Conservation (phyloP, 2,113 vertebrate species). For the Callithrix jacchus region DNA sequence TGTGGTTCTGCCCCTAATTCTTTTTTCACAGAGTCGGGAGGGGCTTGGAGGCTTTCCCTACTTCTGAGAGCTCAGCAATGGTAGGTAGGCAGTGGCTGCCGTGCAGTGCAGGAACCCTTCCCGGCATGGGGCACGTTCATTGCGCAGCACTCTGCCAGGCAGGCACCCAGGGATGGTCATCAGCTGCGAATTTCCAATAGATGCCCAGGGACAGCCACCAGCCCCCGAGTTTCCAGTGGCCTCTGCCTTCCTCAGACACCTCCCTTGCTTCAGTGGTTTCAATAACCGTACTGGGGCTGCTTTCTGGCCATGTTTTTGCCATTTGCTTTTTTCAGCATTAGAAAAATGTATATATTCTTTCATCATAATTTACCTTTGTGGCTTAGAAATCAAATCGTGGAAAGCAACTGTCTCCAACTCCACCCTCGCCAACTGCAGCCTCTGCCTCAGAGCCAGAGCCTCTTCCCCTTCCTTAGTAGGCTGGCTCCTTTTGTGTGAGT, state of each 20-base stretch:
- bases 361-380: neutral
- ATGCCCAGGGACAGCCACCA: accelerated
- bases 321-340: neutral
- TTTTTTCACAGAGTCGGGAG: too few relatives aligned
- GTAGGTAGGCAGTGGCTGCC: accelerated
- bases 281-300: neutral
- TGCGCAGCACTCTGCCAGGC: accelerated
- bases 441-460: neutral
- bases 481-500: neutral
- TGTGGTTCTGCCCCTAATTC: neutral
- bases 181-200: too few relatives aligned
- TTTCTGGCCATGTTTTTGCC: neutral
- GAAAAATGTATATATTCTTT: neutral
- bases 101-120: neutral
- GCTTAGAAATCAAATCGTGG: neutral
- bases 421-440: neutral
- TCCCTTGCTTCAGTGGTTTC: accelerated
- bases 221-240: accelerated
- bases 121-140: neutral
- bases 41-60: neutral
- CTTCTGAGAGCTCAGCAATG: neutral
- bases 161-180: neutral
- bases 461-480: neutral
- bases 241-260: neutral
- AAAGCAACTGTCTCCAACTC: neutral